Percentiles rank a stretch among this genome's conserved stretches.
These are phyloP conservation scores for Liposcelis brunnea DNA, from an alignment of 2,888 invertebrate genomes.

Conservation along the genomic window DNA sequence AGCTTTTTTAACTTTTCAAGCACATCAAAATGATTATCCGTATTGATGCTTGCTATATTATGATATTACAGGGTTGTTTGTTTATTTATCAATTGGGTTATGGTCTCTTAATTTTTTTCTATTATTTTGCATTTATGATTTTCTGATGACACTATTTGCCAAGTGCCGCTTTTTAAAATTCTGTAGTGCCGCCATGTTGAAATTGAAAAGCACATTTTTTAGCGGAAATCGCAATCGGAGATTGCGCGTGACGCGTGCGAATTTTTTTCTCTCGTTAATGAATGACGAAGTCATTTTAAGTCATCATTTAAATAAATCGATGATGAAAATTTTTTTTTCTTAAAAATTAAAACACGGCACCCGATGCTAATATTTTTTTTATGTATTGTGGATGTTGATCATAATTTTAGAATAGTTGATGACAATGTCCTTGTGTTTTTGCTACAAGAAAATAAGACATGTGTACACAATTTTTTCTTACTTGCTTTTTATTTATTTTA, in stretches of 20 bases:
- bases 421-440: too few species aligned
- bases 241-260: slow-evolving; percentile 11
- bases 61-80: slow-evolving; percentile 11
- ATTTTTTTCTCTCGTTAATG: neutral
- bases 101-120: slow-evolving; percentile 25
- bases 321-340: too few species aligned
- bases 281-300: neutral
- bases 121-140: slow-evolving; percentile 22
- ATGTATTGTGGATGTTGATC: slow-evolving; percentile 13
- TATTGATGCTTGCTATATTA: neutral
- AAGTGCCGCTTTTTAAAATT: too few species aligned
- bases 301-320: neutral
- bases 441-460: too few species aligned
- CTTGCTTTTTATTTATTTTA: neutral
- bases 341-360: slow-evolving; percentile 9
- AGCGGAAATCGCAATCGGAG: too few species aligned
- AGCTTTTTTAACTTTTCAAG: slow-evolving; percentile 15
- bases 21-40: slow-evolving; percentile 13
- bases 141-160: too few species aligned
- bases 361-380: slow-evolving; percentile 16
- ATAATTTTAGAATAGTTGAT: too few species aligned
- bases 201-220: too few species aligned
- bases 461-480: neutral
- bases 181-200: too few species aligned
- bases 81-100: slow-evolving; percentile 13